phyloP scores from a whole-genome alignment of 92 coral and sea anemone species.

The Actinostola sp. region DNA sequence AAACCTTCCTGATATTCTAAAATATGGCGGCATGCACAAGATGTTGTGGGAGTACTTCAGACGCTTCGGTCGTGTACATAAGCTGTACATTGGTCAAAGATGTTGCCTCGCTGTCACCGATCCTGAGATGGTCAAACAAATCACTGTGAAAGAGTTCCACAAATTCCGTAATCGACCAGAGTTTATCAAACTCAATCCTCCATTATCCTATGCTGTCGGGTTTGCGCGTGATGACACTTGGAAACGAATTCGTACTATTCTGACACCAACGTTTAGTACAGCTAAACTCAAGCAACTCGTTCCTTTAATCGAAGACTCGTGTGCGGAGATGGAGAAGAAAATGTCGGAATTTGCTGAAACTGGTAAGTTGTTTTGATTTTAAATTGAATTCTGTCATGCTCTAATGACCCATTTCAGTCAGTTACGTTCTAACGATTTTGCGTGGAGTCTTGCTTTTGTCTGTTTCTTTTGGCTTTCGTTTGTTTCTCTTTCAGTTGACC shows the following conservation, averaged over 20 bases:
- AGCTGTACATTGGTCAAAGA: slow-evolving; percentile 52
- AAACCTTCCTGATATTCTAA: slow-evolving; percentile 49
- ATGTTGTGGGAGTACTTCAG: slow-evolving; percentile 59
- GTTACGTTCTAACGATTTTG: too few relatives aligned
- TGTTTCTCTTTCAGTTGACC: too few relatives aligned
- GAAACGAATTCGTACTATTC: slow-evolving; percentile 63
- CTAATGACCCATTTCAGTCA: too few relatives aligned
- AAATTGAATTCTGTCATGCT: slow-evolving; percentile 1
- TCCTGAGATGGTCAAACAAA: slow-evolving; percentile 62
- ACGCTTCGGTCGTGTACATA: slow-evolving; percentile 69
- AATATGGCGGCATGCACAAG: slow-evolving; percentile 66
- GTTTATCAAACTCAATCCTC: slow-evolving; percentile 53
- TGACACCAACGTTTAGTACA: slow-evolving; percentile 69
- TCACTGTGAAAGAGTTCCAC: slow-evolving; percentile 64
- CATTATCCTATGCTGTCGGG: slow-evolving; percentile 22
- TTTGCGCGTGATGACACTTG: slow-evolving; percentile 48
- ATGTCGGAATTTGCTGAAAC: slow-evolving; percentile 39
- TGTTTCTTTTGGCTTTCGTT: too few relatives aligned
- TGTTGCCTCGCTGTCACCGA: slow-evolving; percentile 55
- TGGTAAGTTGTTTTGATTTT: too few relatives aligned
- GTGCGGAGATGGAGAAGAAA: slow-evolving; percentile 33
- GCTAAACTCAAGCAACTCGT: slow-evolving; percentile 64
- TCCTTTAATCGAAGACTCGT: slow-evolving; percentile 53
- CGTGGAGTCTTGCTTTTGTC: too few relatives aligned
- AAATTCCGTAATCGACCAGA: slow-evolving; percentile 70